Evolutionary conservation across 2,113 vertebrate genomes (phyloP).

Genomic region (Myiopsitta monachus): DNA sequence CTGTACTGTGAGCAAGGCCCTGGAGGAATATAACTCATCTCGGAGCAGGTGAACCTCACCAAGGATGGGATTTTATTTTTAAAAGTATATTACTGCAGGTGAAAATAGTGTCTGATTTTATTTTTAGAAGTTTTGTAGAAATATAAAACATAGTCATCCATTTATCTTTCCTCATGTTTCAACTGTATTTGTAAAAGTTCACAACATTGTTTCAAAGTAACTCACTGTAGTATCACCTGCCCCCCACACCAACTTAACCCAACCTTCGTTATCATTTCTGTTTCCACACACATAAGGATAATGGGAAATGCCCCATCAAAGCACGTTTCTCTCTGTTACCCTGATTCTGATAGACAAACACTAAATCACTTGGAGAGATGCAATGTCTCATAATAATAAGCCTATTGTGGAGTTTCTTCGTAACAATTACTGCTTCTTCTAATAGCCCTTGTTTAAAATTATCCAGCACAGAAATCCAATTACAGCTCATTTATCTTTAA

Average conservation of each 20-base stretch:
- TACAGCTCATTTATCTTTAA: background rate
- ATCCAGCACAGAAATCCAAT: background rate
- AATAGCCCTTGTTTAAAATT: background rate
- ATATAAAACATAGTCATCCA: background rate
- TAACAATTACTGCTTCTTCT: background rate
- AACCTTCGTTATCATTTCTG: background rate
- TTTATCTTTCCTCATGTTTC: background rate
- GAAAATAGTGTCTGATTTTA: background rate
- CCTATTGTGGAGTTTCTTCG: background rate
- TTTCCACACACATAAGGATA: background rate
- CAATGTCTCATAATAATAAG: background rate
- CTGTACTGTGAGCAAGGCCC: background rate
- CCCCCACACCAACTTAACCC: accelerated
- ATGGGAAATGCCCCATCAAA: background rate
- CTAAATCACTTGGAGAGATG: background rate
- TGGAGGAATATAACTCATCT: background rate
- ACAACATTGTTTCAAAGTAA: background rate
- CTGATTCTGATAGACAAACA: background rate
- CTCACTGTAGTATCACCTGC: background rate
- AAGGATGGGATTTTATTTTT: background rate
- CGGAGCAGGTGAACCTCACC: background rate
- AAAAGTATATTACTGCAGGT: background rate
- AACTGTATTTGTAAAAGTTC: background rate
- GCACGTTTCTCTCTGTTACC: background rate
- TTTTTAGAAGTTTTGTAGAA: background rate